Conservation (phyloP, 2,113 vertebrate species). For the Zosterops hypoxanthus region DNA sequence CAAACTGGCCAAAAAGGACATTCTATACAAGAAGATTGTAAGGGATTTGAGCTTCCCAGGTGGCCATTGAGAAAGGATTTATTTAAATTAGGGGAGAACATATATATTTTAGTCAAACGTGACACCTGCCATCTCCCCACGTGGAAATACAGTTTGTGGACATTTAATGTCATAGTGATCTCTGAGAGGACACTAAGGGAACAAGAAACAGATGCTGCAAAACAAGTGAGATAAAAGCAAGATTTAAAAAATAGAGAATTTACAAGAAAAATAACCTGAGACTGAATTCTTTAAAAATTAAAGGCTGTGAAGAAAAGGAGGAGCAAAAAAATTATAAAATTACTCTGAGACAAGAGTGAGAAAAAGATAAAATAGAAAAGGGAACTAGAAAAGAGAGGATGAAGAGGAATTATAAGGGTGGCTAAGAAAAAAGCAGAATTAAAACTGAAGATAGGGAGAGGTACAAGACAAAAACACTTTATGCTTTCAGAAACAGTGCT, state of each 20-base stretch:
- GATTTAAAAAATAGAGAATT: not conserved
- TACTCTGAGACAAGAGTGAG: not conserved
- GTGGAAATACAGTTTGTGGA: not conserved
- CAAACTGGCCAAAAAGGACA: not conserved
- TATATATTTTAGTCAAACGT: not conserved
- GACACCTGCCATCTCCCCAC: not conserved
- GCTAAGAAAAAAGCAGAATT: not conserved
- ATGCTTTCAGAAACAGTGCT: not conserved
- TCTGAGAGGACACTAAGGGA: not conserved
- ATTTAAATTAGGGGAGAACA: not conserved
- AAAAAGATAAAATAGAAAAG: not conserved
- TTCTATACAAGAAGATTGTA: rapidly evolving
- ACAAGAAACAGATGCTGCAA: not conserved
- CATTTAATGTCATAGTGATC: not conserved
- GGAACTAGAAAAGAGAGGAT: not conserved
- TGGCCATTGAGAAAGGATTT: not conserved
- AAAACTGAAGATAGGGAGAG: not conserved
- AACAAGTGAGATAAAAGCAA: not conserved
- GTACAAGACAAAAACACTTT: not conserved
- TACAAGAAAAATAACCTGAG: not conserved
- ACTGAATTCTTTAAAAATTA: not conserved
- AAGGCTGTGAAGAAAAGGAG: not conserved
- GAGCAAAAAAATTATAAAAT: not conserved
- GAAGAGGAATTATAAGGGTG: not conserved
- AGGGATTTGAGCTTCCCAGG: not conserved